Base-by-base conservation (phyloP, 2,797 vertebrate species). In the Peromyscus nudipes region DNA sequence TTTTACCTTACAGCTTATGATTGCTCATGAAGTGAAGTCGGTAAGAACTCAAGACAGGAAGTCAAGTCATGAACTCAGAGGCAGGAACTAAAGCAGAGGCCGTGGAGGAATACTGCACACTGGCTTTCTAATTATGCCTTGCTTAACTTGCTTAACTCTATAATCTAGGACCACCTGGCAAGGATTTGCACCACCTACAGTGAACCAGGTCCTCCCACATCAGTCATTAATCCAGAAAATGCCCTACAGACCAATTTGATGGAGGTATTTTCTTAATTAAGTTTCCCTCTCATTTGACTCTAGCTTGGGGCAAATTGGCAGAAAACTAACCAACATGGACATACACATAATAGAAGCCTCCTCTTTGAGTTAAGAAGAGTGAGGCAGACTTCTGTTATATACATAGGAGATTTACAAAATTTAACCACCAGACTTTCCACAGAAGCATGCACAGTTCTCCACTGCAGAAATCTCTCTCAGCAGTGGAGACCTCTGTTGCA, bases 351-450 rank as follows among this genome's bases (percentile, higher is more conserved):
- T 27, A 27, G 29, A 55, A n/a, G 11, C 13, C 7, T 7, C 25
- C 37, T 9, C 6, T 81, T n/a, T 65, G 19, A 91, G 12, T 5
- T 29, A 21, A 9, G 14, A n/a, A 69, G 7, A 40, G 2, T 14
- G 6, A 0, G 62, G 34, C 6, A 43, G 19, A 77, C 10, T 10
- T 25, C 6, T 17, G 11, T 0, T 16, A 0, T 80, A 0, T n/a
- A 10, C 11, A 49, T 4, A 4, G 27, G 4, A 11, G 11, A 17
- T 1, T 43, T 14, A 11, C 6, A 29, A 31, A n/a, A 23, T 14
- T 69, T 6, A 40, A 3, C 10, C 6, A 21, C 9, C 5, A 37
- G 3, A 52, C 0, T 55, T 73, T 23, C 12, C 23, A 69, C 0
- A 1, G 4, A 1, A 77, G n/a, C 3, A 64, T 0, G 4, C 62